Base-by-base conservation (phyloP, 2,113 vertebrate species). In the Odocoileus hemionus region DNA sequence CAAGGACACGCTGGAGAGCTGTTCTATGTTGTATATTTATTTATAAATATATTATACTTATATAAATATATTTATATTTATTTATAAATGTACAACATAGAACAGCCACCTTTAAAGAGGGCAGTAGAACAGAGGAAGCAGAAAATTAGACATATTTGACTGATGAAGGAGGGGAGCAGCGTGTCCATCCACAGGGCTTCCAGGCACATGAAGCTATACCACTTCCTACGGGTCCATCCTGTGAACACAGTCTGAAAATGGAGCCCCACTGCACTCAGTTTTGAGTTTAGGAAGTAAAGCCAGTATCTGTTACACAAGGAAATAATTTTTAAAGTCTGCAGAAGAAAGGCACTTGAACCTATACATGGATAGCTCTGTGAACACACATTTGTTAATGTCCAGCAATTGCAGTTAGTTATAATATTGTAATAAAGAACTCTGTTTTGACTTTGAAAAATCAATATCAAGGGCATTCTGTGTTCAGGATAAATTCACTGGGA, bases 361-460 rank as follows among this genome's bases (percentile, higher is more conserved):
- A 28, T 23, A 14, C 28, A 33, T 64, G 70, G 64, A 52, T 36
- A 39, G 17, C 33, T 28, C 50, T 82, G 58, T 52, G 54, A 74
- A 92, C 43, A 58, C 10, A 70, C 8, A 76, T 79, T 85, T 61
- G 30, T 54, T 80, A 79, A 84, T 84, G 7, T 88, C 57, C 12
- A 45, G 26, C 28, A 78, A 50, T 6, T 92, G 21, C 28, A 70
- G 43, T 80, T 58, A 58, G 26, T 57, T 60, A 54, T 39, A 92
- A 19, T 67, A 76, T n/a, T 90, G 58, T 60, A 89, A 60, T 86
- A 89, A 89, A 97, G 13, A 43, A 36, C 30, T 86, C 50, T 26
- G n/a, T 67, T 95, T 67, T 95, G 33, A 82, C 57, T 64, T 93
- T 74, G 15, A 78, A 94, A 92, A 92, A 76, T 95, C 92, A 92